Conservation (phyloP, 2,113 vertebrate species). For the Chaenogobius annularis region DNA sequence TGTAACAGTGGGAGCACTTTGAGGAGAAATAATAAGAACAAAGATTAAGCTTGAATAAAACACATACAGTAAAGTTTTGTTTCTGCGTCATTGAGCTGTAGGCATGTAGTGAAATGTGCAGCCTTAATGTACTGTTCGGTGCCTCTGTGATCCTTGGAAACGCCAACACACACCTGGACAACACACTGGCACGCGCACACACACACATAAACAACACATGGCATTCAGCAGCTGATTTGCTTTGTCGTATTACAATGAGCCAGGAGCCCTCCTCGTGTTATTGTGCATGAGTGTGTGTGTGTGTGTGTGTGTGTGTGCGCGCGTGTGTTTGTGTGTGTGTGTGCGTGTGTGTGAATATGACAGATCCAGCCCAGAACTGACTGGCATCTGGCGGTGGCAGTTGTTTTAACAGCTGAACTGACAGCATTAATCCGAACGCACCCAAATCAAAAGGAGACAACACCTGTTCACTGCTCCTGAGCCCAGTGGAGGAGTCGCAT, state of each 20-base stretch:
- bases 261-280: constrained; percentile 35
- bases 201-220: constrained; percentile 20
- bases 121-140: constrained; percentile 20
- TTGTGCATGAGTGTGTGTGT: constrained; percentile 20
- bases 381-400: constrained; percentile 99
- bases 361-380: constrained; percentile 97
- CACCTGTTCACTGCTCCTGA: constrained; percentile 98
- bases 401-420: constrained; percentile 99
- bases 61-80: too few species aligned
- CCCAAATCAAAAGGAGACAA: constrained; percentile 99
- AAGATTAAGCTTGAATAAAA: too few species aligned
- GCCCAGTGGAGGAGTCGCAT: constrained; percentile 80
- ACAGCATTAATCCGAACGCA: constrained; percentile 99
- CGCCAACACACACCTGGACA: constrained; percentile 57
- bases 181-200: not conserved
- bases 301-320: constrained; percentile 46
- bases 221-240: constrained; percentile 65
- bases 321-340: constrained; percentile 17
- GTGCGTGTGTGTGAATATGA: constrained; percentile 77
- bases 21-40: too few species aligned
- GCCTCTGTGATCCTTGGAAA: constrained; percentile 42
- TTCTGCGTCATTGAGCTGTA: not conserved
- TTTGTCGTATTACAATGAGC: constrained; percentile 62
- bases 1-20: too few species aligned
- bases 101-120: not conserved